Percentiles rank a stretch among this genome's conserved stretches.
Evolutionary conservation across 2,113 vertebrate species (phyloP).

Genomic region (Chaenocephalus aceratus): DNA sequence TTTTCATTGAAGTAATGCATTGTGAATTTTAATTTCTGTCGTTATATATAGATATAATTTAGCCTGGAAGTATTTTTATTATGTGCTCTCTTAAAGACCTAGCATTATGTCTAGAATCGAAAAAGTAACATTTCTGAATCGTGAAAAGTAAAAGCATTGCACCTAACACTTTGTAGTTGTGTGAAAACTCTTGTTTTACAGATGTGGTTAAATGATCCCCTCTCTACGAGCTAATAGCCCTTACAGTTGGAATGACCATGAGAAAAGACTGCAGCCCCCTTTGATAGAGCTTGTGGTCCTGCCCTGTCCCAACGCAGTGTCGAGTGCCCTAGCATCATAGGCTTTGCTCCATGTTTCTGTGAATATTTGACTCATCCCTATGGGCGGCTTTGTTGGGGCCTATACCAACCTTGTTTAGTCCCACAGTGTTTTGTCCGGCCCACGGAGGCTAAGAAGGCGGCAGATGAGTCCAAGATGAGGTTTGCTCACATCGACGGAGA

Average conservation of each 20-base stretch:
- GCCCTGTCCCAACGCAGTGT: conserved; percentile 91
- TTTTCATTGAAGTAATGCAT: conserved; percentile 9
- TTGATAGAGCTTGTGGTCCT: conserved; percentile 78
- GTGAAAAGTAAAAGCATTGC: conserved; percentile 44
- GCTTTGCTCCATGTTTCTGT: conserved; percentile 97
- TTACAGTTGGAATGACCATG: conserved; percentile 71
- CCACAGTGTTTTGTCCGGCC: conserved; percentile 99
- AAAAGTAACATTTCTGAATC: conserved; percentile 20
- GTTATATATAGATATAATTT: neutral
- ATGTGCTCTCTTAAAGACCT: conserved; percentile 11
- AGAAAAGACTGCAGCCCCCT: conserved; percentile 70
- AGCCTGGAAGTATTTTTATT: neutral
- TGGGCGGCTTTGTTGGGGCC: conserved; percentile 99
- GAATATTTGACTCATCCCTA: conserved; percentile 99
- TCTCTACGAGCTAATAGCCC: conserved; percentile 68
- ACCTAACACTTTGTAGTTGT: conserved; percentile 72
- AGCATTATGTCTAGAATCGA: neutral
- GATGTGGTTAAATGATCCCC: conserved; percentile 74
- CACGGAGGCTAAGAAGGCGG: conserved; percentile 99
- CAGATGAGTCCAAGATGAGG: conserved; percentile 99
- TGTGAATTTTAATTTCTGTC: neutral
- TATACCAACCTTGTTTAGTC: conserved; percentile 99
- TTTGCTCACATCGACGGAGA: conserved; percentile 99
- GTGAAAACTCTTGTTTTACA: conserved; percentile 79
- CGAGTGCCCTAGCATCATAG: conserved; percentile 88